phyloP scores from a whole-genome alignment of 2,888 invertebrate species.

The Mythimna albipuncta region DNA sequence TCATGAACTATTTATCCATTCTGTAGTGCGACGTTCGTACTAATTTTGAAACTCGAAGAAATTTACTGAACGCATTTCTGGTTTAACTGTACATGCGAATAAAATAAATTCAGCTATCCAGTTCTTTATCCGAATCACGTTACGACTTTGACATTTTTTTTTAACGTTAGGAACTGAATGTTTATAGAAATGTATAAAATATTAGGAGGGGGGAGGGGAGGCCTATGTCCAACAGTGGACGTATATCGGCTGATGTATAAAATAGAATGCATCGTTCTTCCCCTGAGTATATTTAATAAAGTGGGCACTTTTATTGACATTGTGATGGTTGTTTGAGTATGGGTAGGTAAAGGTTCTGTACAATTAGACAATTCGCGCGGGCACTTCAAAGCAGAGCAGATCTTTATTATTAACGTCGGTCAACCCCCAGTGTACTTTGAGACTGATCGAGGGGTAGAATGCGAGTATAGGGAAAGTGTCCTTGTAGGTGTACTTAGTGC shows the following conservation, averaged over 20 bases:
- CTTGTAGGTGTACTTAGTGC: constrained; percentile 93
- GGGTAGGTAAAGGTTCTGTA: background rate
- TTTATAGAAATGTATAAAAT: background rate
- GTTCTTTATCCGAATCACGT: background rate
- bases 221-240: no score
- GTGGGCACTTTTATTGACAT: background rate
- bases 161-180: background rate
- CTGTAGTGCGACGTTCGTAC: background rate
- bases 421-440: constrained; percentile 93
- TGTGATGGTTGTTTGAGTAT: background rate
- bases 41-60: background rate
- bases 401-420: constrained; percentile 77
- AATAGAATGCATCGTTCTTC: constrained; percentile 3
- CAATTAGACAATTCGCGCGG: constrained; percentile 89
- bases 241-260: no score
- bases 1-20: background rate
- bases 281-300: constrained; percentile 6
- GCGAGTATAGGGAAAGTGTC: constrained; percentile 90
- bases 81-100: background rate
- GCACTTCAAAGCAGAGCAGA: constrained; percentile 92
- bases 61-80: background rate
- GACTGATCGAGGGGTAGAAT: constrained; percentile 87
- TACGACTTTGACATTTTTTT: background rate
- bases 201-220: no score
- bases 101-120: background rate